These are phyloP conservation scores for Polyommatus icarus DNA, from an alignment of 2,888 invertebrate species.

Conservation along the genomic window DNA sequence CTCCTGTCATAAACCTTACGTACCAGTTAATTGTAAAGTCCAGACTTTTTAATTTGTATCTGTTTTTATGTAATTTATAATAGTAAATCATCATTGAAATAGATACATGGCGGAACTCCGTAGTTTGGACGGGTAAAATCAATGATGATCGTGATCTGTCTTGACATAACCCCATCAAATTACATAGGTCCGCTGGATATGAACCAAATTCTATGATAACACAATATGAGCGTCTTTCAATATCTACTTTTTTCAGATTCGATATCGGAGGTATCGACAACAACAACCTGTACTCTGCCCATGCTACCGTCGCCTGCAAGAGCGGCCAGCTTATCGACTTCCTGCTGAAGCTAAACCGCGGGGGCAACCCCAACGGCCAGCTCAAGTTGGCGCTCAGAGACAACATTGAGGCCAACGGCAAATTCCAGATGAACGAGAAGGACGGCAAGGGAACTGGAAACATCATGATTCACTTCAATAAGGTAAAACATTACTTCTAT, in stretches of 20 bases:
- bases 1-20: no score
- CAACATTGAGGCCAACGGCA: slow-evolving; percentile 81
- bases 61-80: no score
- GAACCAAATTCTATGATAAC: no score
- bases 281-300: slow-evolving; percentile 69
- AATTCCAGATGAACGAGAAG: slow-evolving; percentile 80
- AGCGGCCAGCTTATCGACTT: slow-evolving; percentile 77
- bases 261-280: slow-evolving; percentile 72
- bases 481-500: slow-evolving; percentile 54
- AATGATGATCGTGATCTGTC: no score
- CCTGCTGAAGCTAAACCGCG: slow-evolving; percentile 69
- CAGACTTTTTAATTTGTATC: no score
- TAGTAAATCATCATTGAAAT: no score
- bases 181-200: no score
- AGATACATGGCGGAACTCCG: no score
- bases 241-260: slow-evolving; percentile 53
- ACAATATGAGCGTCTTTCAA: no score
- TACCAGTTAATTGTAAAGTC: no score
- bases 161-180: no score
- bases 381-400: slow-evolving; percentile 82
- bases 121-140: no score
- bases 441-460: slow-evolving; percentile 84
- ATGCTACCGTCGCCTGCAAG: slow-evolving; percentile 70
- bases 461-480: slow-evolving; percentile 80
- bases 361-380: slow-evolving; percentile 66